Conservation (phyloP, 2,797 vertebrate species). For the Vespertilio murinus region DNA sequence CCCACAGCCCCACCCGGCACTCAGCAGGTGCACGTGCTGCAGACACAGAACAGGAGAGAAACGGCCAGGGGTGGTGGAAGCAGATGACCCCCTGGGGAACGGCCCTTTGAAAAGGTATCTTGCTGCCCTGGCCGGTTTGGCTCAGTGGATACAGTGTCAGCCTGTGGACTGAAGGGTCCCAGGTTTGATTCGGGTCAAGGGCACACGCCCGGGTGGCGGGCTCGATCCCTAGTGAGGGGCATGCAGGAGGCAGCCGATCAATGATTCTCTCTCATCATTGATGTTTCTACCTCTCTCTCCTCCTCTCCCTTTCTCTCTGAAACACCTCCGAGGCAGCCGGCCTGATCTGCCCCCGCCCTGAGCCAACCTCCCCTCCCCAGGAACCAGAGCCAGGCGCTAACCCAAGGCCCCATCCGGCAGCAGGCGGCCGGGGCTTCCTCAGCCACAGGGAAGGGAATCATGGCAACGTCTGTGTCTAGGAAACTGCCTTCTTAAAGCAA, state of each 20-base stretch:
- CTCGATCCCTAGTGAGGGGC: too few species aligned
- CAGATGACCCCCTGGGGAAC: not conserved
- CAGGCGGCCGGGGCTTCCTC: not conserved
- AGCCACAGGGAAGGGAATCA: not conserved
- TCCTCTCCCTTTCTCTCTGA: too few species aligned
- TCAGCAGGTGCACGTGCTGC: not conserved
- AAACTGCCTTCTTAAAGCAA: not conserved
- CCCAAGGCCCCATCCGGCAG: not conserved
- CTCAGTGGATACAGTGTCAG: too few species aligned
- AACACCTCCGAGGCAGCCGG: not conserved
- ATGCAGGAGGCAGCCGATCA: too few species aligned
- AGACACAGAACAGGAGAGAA: not conserved
- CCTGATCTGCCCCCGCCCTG: fast-evolving
- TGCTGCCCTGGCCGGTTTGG: too few species aligned
- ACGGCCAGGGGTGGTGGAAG: not conserved
- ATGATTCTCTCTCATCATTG: too few species aligned
- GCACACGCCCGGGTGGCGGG: too few species aligned
- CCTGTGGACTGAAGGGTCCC: too few species aligned
- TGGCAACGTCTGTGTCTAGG: not conserved
- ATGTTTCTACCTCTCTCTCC: too few species aligned
- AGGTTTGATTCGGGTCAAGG: too few species aligned
- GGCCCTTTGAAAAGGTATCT: not conserved
- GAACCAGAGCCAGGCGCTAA: not conserved
- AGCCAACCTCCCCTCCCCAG: not conserved
- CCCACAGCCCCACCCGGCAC: not conserved